Conservation (phyloP, 2,888 invertebrate species). For the Napeogenes inachia region DNA sequence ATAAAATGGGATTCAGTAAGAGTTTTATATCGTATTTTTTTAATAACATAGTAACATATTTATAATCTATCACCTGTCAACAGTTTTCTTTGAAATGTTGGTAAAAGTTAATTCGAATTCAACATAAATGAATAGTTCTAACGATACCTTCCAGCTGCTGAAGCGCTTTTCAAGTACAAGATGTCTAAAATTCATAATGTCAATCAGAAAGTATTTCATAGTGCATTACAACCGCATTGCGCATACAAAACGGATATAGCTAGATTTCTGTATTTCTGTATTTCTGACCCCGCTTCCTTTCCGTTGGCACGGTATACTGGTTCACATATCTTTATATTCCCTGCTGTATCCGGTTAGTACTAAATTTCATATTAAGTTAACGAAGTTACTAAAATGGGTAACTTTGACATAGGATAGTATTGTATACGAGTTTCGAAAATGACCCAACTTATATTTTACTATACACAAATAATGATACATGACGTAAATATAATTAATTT, state of each 20-base stretch:
- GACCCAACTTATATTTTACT: no score
- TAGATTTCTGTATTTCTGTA: conserved; percentile 19
- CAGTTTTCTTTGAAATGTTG: no score
- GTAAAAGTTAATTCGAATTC: no score
- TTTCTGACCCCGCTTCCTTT: conserved; percentile 17
- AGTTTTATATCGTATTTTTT: neutral
- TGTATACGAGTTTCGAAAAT: no score
- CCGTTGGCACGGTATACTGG: conserved; percentile 17
- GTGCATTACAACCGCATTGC: conserved; percentile 24
- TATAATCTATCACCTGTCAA: no score
- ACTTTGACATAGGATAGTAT: neutral
- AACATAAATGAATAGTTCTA: no score
- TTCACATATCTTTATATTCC: conserved; percentile 22
- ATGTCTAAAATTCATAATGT: neutral
- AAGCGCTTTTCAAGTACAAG: no score
- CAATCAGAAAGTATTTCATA: conserved; percentile 8
- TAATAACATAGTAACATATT: no score
- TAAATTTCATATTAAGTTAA: conserved; percentile 6
- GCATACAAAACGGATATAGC: conserved; percentile 17
- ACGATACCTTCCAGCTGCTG: no score
- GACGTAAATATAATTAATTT: no score
- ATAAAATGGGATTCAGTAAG: neutral
- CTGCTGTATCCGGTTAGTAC: conserved; percentile 10
- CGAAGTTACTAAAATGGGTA: neutral
- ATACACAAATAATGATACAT: no score